phyloP scores from a whole-genome alignment of 2,113 vertebrate genomes.

The Dascyllus trimaculatus region DNA sequence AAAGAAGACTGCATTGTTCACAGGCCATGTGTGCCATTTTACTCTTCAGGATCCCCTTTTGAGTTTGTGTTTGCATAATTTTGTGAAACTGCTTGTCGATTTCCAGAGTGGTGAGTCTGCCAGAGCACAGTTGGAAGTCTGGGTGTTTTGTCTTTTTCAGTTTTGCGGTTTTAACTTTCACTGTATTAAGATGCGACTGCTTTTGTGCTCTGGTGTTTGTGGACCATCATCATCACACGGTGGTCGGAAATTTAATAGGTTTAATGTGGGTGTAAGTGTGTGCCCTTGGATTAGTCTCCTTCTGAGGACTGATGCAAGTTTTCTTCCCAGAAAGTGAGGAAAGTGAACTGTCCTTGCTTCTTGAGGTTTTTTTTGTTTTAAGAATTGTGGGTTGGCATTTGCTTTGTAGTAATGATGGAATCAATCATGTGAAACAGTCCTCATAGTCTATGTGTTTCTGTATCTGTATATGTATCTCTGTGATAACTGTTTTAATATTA shows the following conservation, averaged over 20 bases:
- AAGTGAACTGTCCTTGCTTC: background rate
- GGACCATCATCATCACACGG: conserved; percentile 5
- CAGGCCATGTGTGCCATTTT: background rate
- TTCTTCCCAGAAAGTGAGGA: background rate
- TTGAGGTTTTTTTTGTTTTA: background rate
- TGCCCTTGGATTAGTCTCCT: background rate
- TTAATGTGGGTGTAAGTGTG: background rate
- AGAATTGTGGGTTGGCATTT: background rate
- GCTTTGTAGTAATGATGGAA: background rate
- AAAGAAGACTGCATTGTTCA: background rate
- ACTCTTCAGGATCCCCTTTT: background rate
- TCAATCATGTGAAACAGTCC: too few relatives aligned
- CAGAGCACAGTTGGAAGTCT: conserved; percentile 21
- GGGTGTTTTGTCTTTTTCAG: conserved; percentile 23
- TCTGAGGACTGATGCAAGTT: background rate
- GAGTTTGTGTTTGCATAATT: conserved; percentile 13
- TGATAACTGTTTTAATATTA: background rate
- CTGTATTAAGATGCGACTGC: conserved; percentile 12
- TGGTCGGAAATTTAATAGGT: conserved; percentile 6
- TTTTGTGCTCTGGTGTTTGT: background rate
- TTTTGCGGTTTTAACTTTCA: conserved; percentile 8
- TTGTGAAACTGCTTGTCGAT: background rate
- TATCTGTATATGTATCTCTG: background rate
- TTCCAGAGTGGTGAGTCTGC: background rate
- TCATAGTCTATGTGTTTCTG: background rate